A percentile compares a stretch with the other conserved stretches of the same genome.
Evolutionary conservation across 1,140 invertebrate genomes (phyloP).

Genomic region (Drosophila tropicalis): DNA sequence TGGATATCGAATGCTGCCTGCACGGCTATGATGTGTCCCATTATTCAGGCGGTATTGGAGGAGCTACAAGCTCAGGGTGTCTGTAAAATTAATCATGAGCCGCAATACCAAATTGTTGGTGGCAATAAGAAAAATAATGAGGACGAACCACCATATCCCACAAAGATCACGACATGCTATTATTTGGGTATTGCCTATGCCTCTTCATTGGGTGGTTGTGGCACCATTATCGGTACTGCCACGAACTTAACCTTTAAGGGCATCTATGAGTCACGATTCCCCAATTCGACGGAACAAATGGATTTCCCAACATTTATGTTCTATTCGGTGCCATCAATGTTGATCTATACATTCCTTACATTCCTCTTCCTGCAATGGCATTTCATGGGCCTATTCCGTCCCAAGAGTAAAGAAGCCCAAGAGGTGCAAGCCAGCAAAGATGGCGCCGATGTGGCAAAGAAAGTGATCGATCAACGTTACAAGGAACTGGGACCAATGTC

Average conservation of each 20-base stretch:
- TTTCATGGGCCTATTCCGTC: slow-evolving; percentile 89
- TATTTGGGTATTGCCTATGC: slow-evolving; percentile 92
- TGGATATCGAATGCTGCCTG: slow-evolving; percentile 94
- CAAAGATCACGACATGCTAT: slow-evolving; percentile 88
- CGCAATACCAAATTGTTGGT: slow-evolving; percentile 83
- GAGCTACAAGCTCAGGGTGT: slow-evolving; percentile 89
- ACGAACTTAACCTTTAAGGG: slow-evolving; percentile 95
- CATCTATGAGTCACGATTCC: slow-evolving; percentile 86
- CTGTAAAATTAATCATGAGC: slow-evolving; percentile 86
- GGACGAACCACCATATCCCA: slow-evolving; percentile 85
- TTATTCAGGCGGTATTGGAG: slow-evolving; percentile 89
- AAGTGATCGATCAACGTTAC: slow-evolving; percentile 89
- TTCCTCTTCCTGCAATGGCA: slow-evolving; percentile 90
- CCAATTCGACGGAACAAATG: slow-evolving; percentile 85
- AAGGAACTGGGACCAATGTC: slow-evolving; percentile 90
- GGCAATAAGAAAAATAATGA: slow-evolving; percentile 83
- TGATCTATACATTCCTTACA: slow-evolving; percentile 88
- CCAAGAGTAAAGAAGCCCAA: slow-evolving; percentile 86
- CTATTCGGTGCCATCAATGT: slow-evolving; percentile 86
- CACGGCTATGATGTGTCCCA: slow-evolving; percentile 94
- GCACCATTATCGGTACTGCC: slow-evolving; percentile 93
- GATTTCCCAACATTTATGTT: slow-evolving; percentile 92
- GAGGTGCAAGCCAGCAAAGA: slow-evolving; percentile 85
- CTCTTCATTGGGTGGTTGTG: slow-evolving; percentile 91
- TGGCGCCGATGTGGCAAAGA: slow-evolving; percentile 86